A percentile compares a stretch with the other conserved stretches of the same genome.
phyloP scores from a whole-genome alignment of 2,113 vertebrate genomes.

The Coptodon rendalli region DNA sequence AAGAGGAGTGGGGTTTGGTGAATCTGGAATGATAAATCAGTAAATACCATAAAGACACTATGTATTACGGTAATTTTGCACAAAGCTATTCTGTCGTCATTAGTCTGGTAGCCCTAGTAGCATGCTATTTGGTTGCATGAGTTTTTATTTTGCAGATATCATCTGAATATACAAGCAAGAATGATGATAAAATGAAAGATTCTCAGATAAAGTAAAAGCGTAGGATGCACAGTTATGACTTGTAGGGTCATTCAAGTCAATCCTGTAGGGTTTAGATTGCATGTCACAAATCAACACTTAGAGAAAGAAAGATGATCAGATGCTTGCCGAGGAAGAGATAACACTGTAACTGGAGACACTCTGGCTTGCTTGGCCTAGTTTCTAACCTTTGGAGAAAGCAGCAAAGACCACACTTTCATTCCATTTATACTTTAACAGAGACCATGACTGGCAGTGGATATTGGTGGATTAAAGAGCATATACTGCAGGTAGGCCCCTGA shows the following conservation, averaged over 20 bases:
- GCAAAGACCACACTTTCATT: background rate
- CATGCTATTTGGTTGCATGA: background rate
- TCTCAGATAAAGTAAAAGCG: background rate
- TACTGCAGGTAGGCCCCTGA: background rate
- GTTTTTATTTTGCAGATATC: background rate
- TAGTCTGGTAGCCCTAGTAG: background rate
- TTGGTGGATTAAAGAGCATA: background rate
- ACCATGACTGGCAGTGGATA: background rate
- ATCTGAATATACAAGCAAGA: background rate
- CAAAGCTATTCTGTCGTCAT: background rate
- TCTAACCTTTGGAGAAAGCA: background rate
- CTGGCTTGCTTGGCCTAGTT: slow-evolving; percentile 24
- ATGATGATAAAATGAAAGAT: background rate
- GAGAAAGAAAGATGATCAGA: slow-evolving; percentile 43
- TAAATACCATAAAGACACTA: background rate
- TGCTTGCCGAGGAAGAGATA: slow-evolving; percentile 11
- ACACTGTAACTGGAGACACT: slow-evolving; percentile 48
- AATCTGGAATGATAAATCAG: slow-evolving; percentile 54
- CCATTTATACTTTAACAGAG: background rate
- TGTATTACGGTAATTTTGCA: background rate
- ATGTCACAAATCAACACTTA: background rate
- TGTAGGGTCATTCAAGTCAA: background rate
- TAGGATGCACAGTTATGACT: background rate
- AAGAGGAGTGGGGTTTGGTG: slow-evolving; percentile 73
- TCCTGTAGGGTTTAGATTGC: background rate